These are phyloP conservation scores for Centroberyx gerrardi DNA, from an alignment of 2,797 vertebrate genomes.

Conservation along the genomic window DNA sequence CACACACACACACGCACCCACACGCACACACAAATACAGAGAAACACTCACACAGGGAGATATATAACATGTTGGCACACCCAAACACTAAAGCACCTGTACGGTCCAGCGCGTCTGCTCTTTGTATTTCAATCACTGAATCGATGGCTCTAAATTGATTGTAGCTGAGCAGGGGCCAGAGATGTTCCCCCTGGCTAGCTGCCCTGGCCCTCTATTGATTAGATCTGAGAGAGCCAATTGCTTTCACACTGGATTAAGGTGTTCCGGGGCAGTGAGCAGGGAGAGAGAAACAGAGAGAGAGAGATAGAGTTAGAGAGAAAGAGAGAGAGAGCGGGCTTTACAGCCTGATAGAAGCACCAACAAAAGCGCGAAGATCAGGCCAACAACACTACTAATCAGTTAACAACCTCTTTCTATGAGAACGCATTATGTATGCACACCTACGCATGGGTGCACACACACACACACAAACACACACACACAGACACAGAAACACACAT, in stretches of 20 bases:
- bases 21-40: constrained; percentile 51
- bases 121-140: constrained; percentile 87
- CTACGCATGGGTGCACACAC: background rate
- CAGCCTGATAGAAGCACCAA: constrained; percentile 36
- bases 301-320: background rate
- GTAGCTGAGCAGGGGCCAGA: constrained; percentile 82
- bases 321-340: constrained; percentile 34
- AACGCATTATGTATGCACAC: background rate
- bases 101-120: constrained; percentile 73
- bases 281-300: constrained; percentile 30
- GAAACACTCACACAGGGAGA: constrained; percentile 64
- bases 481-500: background rate
- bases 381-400: constrained; percentile 57
- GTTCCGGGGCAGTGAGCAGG: constrained; percentile 79
- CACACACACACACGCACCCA: constrained; percentile 5
- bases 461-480: constrained; percentile 7
- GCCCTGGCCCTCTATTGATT: constrained; percentile 84
- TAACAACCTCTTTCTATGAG: constrained; percentile 39
- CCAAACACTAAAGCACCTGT: constrained; percentile 78
- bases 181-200: constrained; percentile 81
- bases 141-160: constrained; percentile 86
- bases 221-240: constrained; percentile 85
- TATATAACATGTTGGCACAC: constrained; percentile 79
- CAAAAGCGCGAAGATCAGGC: constrained; percentile 42
- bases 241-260: constrained; percentile 88